Conservation (phyloP, 2,888 invertebrate species). For the Pollenia angustigena region DNA sequence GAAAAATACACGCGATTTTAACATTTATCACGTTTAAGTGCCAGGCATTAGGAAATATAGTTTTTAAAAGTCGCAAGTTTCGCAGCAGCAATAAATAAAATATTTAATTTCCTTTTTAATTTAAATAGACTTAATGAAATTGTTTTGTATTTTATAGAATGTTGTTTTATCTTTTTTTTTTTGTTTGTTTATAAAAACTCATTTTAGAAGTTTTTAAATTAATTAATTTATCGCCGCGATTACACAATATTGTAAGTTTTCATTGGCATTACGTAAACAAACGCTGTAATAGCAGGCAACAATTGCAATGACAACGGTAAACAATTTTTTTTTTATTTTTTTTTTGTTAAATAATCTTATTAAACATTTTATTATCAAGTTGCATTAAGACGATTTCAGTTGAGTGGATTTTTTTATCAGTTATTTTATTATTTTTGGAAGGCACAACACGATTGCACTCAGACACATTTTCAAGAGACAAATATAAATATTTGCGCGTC, state of each 20-base stretch:
- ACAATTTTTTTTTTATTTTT: not conserved
- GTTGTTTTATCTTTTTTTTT: not conserved
- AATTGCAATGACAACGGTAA: not conserved
- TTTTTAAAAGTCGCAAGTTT: constrained; percentile 8
- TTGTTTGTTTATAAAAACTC: not conserved
- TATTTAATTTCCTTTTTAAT: constrained; percentile 21
- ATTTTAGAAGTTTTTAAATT: constrained; percentile 2
- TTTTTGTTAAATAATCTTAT: constrained; percentile 8
- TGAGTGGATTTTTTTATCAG: not conserved
- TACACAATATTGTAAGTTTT: not conserved
- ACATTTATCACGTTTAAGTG: not conserved
- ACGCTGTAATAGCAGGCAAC: not conserved
- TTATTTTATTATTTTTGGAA: constrained; percentile 10
- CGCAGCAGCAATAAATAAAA: not conserved
- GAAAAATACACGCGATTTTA: not conserved
- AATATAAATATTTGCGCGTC: constrained; percentile 51
- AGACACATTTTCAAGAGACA: constrained; percentile 13
- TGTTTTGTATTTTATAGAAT: not conserved
- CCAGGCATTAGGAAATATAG: not conserved
- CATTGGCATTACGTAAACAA: constrained; percentile 5
- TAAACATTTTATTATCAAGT: constrained; percentile 60
- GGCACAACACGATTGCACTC: constrained; percentile 19
- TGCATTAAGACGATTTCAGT: constrained; percentile 29
- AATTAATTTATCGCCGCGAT: not conserved
- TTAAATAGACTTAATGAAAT: not conserved